Conservation (phyloP, 2,888 invertebrate species). For the Sinotaia quadrata region DNA sequence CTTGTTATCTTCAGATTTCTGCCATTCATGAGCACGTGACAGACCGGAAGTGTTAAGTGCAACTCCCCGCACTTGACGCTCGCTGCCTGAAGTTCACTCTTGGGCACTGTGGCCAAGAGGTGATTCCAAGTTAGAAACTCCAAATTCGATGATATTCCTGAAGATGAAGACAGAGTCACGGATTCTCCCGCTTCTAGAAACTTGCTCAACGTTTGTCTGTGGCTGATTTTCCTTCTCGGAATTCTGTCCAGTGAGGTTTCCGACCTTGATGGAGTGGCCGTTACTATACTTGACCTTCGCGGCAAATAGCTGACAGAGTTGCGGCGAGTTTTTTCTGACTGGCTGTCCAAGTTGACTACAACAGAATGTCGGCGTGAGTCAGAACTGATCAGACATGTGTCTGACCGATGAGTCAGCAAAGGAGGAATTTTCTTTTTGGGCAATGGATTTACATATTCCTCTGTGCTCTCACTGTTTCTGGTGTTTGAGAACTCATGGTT, state of each 20-base stretch:
- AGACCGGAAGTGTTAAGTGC: conserved; percentile 5
- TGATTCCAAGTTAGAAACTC: conserved; percentile 23
- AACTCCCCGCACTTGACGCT: conserved; percentile 3
- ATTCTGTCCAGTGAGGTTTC: neutral
- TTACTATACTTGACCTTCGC: neutral
- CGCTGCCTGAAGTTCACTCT: neutral
- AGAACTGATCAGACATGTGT: neutral
- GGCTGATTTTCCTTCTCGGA: conserved; percentile 9
- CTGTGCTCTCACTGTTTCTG: too few relatives aligned
- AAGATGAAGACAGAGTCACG: neutral
- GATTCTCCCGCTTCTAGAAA: neutral
- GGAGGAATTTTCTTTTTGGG: neutral
- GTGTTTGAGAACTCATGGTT: too few relatives aligned
- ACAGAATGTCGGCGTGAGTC: conserved; percentile 1
- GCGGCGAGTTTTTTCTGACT: conserved; percentile 4
- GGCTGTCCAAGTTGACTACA: neutral
- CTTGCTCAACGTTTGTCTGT: conserved; percentile 4
- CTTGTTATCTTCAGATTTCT: conserved; percentile 28
- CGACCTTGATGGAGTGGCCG: neutral
- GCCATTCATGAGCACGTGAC: conserved; percentile 13
- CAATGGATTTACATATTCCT: too few relatives aligned
- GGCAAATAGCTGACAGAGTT: conserved; percentile 19
- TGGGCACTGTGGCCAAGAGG: neutral
- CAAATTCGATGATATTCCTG: conserved; percentile 1
- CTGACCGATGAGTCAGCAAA: neutral